Evolutionary conservation across 2,113 vertebrate species (phyloP).

Genomic region (Manacus vitellinus): DNA sequence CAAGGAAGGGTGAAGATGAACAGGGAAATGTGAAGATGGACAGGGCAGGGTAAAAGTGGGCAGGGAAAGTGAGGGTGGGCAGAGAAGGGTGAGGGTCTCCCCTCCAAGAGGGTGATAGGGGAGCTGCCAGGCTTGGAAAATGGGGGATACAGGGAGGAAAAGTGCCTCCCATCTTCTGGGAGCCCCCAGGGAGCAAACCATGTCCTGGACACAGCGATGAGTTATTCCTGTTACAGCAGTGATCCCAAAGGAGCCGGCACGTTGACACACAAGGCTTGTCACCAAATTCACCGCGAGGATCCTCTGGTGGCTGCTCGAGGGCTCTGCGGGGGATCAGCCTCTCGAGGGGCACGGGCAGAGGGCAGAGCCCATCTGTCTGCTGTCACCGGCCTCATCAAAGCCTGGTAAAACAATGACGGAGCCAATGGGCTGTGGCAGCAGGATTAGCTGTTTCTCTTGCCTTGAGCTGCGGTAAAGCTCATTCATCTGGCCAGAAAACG

Average conservation of each 20-base stretch:
- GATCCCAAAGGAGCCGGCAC: not conserved
- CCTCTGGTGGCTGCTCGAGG: not conserved
- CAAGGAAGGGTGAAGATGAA: not conserved
- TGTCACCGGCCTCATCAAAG: not conserved
- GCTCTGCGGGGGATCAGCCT: not conserved
- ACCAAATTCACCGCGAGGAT: not conserved
- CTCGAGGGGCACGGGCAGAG: not conserved
- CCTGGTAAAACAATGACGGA: not conserved
- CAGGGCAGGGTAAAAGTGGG: not conserved
- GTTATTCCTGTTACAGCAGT: fast-evolving
- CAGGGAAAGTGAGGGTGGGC: not conserved
- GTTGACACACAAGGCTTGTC: not conserved
- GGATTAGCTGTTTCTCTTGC: not conserved
- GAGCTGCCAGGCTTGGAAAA: not conserved
- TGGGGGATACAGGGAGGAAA: fast-evolving
- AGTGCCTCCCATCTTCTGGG: not conserved
- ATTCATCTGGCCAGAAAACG: not conserved
- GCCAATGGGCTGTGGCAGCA: not conserved
- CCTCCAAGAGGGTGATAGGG: not conserved
- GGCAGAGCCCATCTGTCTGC: not conserved
- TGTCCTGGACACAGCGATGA: not conserved
- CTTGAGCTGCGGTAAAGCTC: not conserved
- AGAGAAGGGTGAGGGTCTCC: not conserved
- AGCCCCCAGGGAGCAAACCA: not conserved
- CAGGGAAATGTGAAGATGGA: not conserved